Evolutionary conservation across 2,113 vertebrate genomes (phyloP).

Genomic region (Rattus rattus): DNA sequence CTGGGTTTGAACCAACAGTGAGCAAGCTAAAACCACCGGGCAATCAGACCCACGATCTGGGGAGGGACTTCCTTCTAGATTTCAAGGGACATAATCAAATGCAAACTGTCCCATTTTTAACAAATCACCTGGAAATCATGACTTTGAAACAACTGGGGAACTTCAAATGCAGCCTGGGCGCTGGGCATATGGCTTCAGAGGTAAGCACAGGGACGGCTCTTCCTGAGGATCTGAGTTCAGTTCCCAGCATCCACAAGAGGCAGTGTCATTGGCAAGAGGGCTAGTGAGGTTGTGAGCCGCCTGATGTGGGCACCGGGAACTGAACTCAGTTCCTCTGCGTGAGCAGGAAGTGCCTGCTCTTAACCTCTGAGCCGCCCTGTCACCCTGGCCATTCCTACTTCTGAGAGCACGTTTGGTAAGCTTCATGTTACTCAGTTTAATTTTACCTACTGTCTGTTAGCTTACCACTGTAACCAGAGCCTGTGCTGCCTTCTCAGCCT

Average conservation of each 20-base stretch:
- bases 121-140: neutral
- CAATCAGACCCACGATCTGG: neutral
- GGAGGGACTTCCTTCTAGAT: neutral
- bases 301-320: neutral
- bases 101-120: neutral
- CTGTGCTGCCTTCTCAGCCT: accelerated
- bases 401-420: neutral
- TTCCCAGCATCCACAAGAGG: neutral
- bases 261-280: neutral
- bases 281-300: neutral
- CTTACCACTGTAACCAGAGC: neutral
- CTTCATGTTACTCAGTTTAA: neutral
- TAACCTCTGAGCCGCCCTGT: neutral
- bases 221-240: neutral
- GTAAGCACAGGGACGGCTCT: neutral
- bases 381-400: too few species aligned
- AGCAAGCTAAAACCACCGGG: neutral
- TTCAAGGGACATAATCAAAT: neutral
- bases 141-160: neutral
- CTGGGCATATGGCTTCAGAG: neutral
- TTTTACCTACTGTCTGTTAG: neutral
- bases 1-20: neutral
- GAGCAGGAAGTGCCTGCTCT: neutral
- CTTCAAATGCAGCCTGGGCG: neutral
- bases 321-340: neutral